Conservation (phyloP, 2,888 invertebrate species). For the Folsomia manolachei region DNA sequence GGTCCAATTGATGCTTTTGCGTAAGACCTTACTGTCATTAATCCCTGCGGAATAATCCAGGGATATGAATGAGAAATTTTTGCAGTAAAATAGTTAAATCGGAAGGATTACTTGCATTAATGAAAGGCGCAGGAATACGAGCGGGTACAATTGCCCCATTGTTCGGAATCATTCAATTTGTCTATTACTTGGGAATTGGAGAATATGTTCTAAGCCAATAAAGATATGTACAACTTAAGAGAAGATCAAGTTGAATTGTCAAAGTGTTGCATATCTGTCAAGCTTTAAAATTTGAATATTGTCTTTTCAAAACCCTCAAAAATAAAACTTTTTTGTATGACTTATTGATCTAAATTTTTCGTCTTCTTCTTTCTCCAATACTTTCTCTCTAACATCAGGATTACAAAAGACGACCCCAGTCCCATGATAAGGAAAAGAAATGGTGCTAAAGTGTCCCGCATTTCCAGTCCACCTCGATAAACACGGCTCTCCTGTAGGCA, state of each 20-base stretch:
- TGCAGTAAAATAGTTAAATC: slow-evolving; percentile 11
- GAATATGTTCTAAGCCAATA: neutral
- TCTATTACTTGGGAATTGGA: neutral
- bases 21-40: neutral
- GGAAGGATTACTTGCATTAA: slow-evolving; percentile 8
- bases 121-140: slow-evolving; percentile 11
- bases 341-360: too few relatives aligned
- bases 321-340: too few relatives aligned
- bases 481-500: slow-evolving; percentile 9
- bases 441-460: slow-evolving; percentile 25
- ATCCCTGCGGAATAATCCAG: neutral
- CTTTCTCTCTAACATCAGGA: neutral
- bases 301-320: too few relatives aligned
- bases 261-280: too few relatives aligned
- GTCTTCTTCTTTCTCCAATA: neutral
- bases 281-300: too few relatives aligned
- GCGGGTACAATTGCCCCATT: neutral
- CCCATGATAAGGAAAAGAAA: slow-evolving; percentile 25
- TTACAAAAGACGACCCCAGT: neutral
- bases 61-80: neutral
- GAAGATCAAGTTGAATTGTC: too few relatives aligned
- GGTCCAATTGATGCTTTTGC: slow-evolving; percentile 5
- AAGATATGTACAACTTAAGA: too few relatives aligned
- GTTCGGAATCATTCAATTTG: slow-evolving; percentile 6
- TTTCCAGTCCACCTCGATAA: slow-evolving; percentile 23